A percentile compares a stretch with the other conserved stretches of the same genome.
These are phyloP conservation scores for Canis aureus DNA, from an alignment of 2,113 vertebrate genomes.

Conservation along the genomic window DNA sequence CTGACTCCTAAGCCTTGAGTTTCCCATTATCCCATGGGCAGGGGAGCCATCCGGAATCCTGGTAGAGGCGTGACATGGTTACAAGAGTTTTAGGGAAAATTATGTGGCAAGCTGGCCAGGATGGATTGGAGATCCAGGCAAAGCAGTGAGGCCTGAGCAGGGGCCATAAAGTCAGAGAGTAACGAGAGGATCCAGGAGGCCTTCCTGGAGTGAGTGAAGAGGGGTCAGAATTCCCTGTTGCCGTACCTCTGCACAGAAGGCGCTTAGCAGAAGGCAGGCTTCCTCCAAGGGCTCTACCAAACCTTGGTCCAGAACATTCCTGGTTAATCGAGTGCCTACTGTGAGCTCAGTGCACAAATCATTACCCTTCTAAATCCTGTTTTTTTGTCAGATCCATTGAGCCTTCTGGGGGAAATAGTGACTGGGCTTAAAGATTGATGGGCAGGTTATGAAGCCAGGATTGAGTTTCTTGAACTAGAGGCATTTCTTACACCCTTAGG, in stretches of 20 bases:
- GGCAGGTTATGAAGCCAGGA: background rate
- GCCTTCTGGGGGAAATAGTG: background rate
- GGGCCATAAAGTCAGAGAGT: background rate
- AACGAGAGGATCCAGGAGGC: background rate
- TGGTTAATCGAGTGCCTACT: background rate
- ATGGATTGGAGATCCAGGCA: background rate
- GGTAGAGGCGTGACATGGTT: background rate
- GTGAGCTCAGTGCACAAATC: background rate
- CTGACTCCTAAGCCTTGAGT: conserved; percentile 1
- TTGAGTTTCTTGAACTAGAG: background rate
- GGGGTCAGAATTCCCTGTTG: background rate
- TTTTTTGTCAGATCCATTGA: background rate
- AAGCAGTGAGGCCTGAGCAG: background rate
- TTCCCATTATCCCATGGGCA: background rate
- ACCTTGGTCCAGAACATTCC: background rate
- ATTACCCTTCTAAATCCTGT: background rate
- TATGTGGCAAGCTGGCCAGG: background rate
- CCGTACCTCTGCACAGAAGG: background rate
- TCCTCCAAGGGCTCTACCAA: background rate
- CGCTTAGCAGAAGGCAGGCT: background rate
- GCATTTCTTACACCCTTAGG: background rate
- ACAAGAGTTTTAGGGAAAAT: background rate
- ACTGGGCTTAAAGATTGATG: background rate
- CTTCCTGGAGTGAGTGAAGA: background rate
- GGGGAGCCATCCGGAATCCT: background rate